These are phyloP conservation scores for Hirundichthys speculiger DNA, from an alignment of 2,113 vertebrate species.

Conservation along the genomic window DNA sequence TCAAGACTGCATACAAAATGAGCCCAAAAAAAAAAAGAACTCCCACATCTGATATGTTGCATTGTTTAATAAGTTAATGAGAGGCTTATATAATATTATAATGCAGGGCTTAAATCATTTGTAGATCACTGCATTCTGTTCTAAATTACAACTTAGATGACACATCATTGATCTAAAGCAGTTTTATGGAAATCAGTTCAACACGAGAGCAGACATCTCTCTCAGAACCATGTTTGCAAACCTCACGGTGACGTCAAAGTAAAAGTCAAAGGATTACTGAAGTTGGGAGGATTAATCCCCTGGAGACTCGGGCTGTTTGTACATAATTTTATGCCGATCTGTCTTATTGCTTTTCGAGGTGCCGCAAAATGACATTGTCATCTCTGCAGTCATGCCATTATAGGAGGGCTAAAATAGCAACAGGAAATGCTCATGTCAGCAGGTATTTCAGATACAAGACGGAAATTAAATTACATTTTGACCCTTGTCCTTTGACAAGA, in stretches of 20 bases:
- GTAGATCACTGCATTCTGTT: no score
- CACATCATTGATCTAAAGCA: no score
- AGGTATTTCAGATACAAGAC: slow-evolving; percentile 37
- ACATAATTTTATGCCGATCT: no score
- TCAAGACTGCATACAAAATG: no score
- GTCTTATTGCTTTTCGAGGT: slow-evolving; percentile 1
- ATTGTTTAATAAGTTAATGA: no score
- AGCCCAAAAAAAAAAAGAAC: no score
- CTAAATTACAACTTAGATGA: no score
- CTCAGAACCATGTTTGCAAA: background rate
- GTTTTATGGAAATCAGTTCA: no score
- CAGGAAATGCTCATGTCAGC: slow-evolving; percentile 25
- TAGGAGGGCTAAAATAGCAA: slow-evolving; percentile 4
- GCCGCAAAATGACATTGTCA: slow-evolving; percentile 1
- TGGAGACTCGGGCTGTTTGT: background rate
- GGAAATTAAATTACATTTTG: slow-evolving; percentile 49
- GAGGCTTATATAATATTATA: no score
- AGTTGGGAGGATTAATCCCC: slow-evolving; percentile 4
- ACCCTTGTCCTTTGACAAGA: slow-evolving; percentile 35
- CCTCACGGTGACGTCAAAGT: background rate
- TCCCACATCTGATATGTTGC: no score
- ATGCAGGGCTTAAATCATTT: no score
- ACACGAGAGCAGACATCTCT: background rate
- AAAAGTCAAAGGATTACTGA: background rate
- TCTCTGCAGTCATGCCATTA: background rate